These are phyloP conservation scores for Siniperca obscura DNA, from an alignment of 2,797 vertebrate species.

Conservation along the genomic window DNA sequence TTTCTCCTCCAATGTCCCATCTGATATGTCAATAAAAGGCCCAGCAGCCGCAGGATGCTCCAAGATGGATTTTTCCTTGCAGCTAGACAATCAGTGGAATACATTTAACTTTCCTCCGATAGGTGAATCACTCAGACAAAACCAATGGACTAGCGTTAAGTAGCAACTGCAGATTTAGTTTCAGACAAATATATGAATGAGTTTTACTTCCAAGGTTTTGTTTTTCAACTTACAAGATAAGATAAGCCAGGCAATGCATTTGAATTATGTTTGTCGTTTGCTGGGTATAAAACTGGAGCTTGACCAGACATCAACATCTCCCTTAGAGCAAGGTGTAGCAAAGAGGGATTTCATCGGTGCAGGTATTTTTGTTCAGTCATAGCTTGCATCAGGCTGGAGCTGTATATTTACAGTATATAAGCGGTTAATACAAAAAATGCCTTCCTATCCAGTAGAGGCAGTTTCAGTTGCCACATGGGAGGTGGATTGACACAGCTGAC, in stretches of 20 bases:
- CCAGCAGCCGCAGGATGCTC: conserved; percentile 82
- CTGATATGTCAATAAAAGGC: conserved; percentile 87
- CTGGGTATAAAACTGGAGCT: conserved; percentile 38
- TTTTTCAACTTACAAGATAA: conserved; percentile 65
- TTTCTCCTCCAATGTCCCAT: conserved; percentile 88
- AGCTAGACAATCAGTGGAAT: conserved; percentile 84
- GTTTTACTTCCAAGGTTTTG: conserved; percentile 61
- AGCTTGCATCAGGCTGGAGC: conserved; percentile 21
- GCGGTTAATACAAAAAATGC: conserved; percentile 28
- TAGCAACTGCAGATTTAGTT: conserved; percentile 72
- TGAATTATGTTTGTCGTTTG: conserved; percentile 66
- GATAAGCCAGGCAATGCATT: conserved; percentile 70
- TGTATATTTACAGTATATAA: conserved; percentile 12
- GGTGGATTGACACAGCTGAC: conserved; percentile 42
- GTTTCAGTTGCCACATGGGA: conserved; percentile 23
- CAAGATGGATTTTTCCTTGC: conserved; percentile 84
- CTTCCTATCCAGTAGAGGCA: conserved; percentile 9
- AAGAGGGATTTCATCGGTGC: conserved; percentile 40
- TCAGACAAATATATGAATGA: conserved; percentile 72
- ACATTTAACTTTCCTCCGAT: conserved; percentile 82
- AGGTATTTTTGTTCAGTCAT: conserved; percentile 34
- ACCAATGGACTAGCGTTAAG: conserved; percentile 78
- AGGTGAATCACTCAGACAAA: conserved; percentile 82
- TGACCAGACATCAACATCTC: conserved; percentile 41
- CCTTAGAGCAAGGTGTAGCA: conserved; percentile 31